Evolutionary conservation across 2,888 invertebrate genomes (phyloP).

Genomic region (Watsonalla cultraria): DNA sequence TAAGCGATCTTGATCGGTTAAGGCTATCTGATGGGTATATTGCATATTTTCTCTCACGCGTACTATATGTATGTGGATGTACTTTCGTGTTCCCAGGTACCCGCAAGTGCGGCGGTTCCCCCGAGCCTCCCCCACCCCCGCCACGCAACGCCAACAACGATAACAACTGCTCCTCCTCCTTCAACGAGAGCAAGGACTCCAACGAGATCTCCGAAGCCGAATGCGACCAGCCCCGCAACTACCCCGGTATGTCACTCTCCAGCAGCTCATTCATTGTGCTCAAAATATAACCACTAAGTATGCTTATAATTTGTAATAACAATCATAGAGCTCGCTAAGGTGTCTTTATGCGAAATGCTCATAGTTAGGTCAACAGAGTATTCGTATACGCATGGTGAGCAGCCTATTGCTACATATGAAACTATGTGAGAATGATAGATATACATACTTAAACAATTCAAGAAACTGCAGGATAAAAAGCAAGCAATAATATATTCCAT

Average conservation of each 20-base stretch:
- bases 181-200: conserved; percentile 96
- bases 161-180: conserved; percentile 87
- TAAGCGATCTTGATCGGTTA: too few relatives aligned
- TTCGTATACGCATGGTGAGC: too few relatives aligned
- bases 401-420: too few relatives aligned
- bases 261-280: neutral
- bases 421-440: too few relatives aligned
- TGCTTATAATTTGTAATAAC: neutral
- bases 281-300: neutral
- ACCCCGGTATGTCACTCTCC: conserved; percentile 82
- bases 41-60: too few relatives aligned
- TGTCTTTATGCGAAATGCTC: too few relatives aligned
- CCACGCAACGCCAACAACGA: conserved; percentile 90
- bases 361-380: too few relatives aligned
- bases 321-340: too few relatives aligned
- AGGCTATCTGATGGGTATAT: too few relatives aligned
- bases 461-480: neutral
- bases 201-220: conserved; percentile 96
- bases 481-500: conserved; percentile 1
- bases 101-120: conserved; percentile 66
- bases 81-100: conserved; percentile 39
- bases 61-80: neutral
- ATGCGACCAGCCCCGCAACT: conserved; percentile 92
- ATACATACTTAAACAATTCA: too few relatives aligned
- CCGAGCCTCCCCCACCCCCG: conserved; percentile 85